Evolutionary conservation across 2,113 vertebrate species (phyloP).

Genomic region (Cynocephalus volans): DNA sequence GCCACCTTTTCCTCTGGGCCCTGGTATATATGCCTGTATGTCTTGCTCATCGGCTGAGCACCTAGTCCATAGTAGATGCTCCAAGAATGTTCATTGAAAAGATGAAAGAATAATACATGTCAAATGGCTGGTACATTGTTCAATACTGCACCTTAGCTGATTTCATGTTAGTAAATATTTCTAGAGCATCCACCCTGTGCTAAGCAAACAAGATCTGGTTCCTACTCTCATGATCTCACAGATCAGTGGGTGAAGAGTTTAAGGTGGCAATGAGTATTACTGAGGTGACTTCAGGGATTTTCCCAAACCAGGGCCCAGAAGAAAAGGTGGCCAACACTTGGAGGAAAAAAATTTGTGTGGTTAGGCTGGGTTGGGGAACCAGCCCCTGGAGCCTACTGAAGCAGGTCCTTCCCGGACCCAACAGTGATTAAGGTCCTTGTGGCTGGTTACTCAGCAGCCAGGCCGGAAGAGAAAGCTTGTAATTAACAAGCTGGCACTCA

Average conservation of each 20-base stretch:
- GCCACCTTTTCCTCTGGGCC: not conserved
- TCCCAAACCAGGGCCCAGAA: constrained; percentile 47
- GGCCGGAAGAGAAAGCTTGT: constrained; percentile 83
- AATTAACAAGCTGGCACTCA: constrained; percentile 84
- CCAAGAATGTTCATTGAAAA: constrained; percentile 27
- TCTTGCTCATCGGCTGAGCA: not conserved
- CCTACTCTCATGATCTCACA: not conserved
- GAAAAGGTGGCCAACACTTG: not conserved
- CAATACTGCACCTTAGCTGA: constrained; percentile 23
- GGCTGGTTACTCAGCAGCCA: constrained; percentile 81
- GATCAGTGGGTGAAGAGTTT: constrained; percentile 23
- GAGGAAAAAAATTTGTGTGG: constrained; percentile 29
- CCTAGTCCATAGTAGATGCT: not conserved
- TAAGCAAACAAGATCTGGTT: constrained; percentile 33
- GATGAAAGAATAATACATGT: not conserved
- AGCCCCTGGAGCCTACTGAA: constrained; percentile 51
- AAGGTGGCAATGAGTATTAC: not conserved
- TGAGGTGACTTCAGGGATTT: constrained; percentile 22
- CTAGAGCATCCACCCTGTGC: not conserved
- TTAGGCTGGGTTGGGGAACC: constrained; percentile 43
- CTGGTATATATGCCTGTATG: not conserved
- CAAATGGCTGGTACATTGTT: not conserved
- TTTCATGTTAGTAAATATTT: constrained; percentile 45
- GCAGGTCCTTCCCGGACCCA: constrained; percentile 52
- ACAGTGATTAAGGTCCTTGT: constrained; percentile 81